phyloP scores from a whole-genome alignment of 2,888 invertebrate genomes.

The Parelbella ahira region DNA sequence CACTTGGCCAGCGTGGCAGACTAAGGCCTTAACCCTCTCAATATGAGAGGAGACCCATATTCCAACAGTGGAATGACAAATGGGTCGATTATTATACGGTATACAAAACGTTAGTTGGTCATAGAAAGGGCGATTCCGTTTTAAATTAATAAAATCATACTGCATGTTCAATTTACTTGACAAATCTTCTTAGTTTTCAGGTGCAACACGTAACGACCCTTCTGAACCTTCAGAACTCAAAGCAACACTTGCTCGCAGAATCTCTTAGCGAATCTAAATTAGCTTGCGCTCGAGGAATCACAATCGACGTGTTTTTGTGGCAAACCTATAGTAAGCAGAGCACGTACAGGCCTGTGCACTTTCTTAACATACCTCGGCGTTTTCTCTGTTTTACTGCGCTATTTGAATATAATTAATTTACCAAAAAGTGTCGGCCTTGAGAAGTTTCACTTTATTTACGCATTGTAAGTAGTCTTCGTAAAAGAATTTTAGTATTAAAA shows the following conservation, averaged over 20 bases:
- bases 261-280: constrained; percentile 66
- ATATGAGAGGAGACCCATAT: too few species aligned
- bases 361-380: constrained; percentile 50
- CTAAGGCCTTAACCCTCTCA: too few species aligned
- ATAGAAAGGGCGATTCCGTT: too few species aligned
- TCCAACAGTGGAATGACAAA: too few species aligned
- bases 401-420: constrained; percentile 17
- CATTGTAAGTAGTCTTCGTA: not conserved
- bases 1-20: too few species aligned
- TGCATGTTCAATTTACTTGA: too few species aligned
- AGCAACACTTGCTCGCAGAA: constrained; percentile 38
- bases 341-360: constrained; percentile 55
- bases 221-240: constrained; percentile 26
- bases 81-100: too few species aligned
- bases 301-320: constrained; percentile 51
- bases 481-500: too few species aligned
- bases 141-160: too few species aligned
- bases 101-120: too few species aligned
- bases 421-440: constrained; percentile 19
- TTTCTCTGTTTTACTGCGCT: constrained; percentile 17
- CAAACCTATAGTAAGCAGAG: constrained; percentile 46
- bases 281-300: constrained; percentile 57
- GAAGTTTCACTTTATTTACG: constrained; percentile 12
- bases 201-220: too few species aligned
- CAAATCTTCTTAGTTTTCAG: too few species aligned